Conservation (phyloP, 1,140 invertebrate species). For the Pogonus chalceus region DNA sequence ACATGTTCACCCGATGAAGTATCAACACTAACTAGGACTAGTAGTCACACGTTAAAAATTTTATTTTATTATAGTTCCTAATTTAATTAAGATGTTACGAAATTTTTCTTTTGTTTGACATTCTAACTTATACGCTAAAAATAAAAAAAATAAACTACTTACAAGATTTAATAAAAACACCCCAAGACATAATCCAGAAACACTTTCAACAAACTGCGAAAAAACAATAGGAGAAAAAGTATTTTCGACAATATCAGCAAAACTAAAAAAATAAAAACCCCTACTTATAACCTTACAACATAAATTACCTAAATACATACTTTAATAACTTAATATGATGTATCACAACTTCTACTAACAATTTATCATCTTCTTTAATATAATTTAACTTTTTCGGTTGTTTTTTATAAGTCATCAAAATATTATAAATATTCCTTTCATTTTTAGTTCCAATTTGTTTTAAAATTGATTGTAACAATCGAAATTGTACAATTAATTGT, state of each 20-base stretch:
- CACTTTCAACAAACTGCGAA: neutral
- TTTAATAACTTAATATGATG: conserved; percentile 1
- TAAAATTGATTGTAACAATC: neutral
- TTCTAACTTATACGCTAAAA: too few relatives aligned
- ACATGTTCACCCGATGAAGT: too few relatives aligned
- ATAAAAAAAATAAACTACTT: neutral
- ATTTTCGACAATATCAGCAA: conserved; percentile 2
- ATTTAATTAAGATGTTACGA: too few relatives aligned
- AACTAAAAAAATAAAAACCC: neutral
- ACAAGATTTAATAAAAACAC: neutral
- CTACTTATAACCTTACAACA: too few relatives aligned
- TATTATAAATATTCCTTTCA: neutral
- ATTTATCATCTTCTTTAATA: neutral
- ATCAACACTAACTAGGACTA: too few relatives aligned
- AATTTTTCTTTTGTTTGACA: too few relatives aligned
- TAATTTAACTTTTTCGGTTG: neutral
- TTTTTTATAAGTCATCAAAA: neutral
- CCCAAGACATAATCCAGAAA: neutral
- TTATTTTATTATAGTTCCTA: too few relatives aligned
- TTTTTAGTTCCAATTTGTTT: neutral
- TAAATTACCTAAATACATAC: neutral
- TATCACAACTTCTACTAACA: neutral
- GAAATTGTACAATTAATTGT: neutral
- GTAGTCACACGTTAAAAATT: too few relatives aligned
- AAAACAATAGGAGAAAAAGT: neutral